Percentiles rank a stretch among this genome's conserved stretches.
Conservation (phyloP, 2,113 vertebrate species). For the Nipponia nippon region DNA sequence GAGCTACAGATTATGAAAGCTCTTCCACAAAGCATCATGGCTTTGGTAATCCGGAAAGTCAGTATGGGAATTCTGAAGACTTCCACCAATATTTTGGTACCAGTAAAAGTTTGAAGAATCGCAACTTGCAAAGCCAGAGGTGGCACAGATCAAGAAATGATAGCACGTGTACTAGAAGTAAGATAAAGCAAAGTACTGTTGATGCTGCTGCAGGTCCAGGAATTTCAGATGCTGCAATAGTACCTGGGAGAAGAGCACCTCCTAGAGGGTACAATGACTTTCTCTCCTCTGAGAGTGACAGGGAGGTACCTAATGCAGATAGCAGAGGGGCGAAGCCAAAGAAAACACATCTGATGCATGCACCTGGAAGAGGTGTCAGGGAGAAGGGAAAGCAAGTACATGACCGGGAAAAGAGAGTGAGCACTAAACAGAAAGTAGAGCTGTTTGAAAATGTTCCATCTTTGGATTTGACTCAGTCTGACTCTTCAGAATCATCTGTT, state of each 20-base stretch:
- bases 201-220: constrained; percentile 36
- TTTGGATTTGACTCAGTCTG: constrained; percentile 62
- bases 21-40: constrained; percentile 53
- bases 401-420: constrained; percentile 67
- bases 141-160: constrained; percentile 79
- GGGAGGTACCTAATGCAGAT: constrained; percentile 66
- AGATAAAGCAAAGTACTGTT: constrained; percentile 49
- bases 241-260: constrained; percentile 62
- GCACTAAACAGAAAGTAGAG: constrained; percentile 67
- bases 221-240: constrained; percentile 23
- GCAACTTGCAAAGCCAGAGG: constrained; percentile 71
- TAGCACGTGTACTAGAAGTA: constrained; percentile 48
- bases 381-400: constrained; percentile 71
- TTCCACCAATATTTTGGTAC: constrained; percentile 66
- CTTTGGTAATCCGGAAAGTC: constrained; percentile 60
- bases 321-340: constrained; percentile 82
- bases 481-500: constrained; percentile 67
- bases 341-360: constrained; percentile 69
- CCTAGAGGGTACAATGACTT: constrained; percentile 66
- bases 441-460: constrained; percentile 65
- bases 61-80: constrained; percentile 61
- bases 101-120: constrained; percentile 71
- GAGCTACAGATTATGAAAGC: constrained; percentile 57
- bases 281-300: constrained; percentile 74
- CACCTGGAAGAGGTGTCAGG: constrained; percentile 69